phyloP scores from a whole-genome alignment of 2,113 vertebrate species.

The Monarcha castaneiventris region DNA sequence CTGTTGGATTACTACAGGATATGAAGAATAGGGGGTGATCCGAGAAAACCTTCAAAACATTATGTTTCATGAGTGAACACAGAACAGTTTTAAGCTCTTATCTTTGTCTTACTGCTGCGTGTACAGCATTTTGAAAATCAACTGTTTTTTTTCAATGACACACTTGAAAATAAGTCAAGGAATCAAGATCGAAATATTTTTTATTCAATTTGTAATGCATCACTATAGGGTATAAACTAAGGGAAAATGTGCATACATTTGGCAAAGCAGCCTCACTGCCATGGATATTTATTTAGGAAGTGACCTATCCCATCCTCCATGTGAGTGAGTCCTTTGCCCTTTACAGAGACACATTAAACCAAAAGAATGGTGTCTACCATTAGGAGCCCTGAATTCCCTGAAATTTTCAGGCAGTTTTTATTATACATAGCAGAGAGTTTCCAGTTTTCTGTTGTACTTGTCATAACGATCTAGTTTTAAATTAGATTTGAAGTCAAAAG shows the following conservation, averaged over 20 bases:
- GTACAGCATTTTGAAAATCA: not conserved
- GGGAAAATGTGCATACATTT: not conserved
- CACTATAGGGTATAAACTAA: not conserved
- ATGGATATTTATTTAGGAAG: not conserved
- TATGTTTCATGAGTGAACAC: constrained; percentile 10
- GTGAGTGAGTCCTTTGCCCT: not conserved
- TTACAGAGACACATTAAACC: not conserved
- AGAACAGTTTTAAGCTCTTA: not conserved
- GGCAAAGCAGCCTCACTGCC: not conserved
- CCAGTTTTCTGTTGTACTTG: not conserved
- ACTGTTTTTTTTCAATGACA: not conserved
- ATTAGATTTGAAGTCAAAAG: not conserved
- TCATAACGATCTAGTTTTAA: not conserved
- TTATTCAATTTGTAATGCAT: not conserved
- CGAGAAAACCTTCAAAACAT: constrained; percentile 52
- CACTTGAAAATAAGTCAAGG: not conserved
- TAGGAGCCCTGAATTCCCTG: not conserved
- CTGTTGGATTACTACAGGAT: constrained; percentile 67
- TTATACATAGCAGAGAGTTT: not conserved
- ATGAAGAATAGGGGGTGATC: constrained; percentile 37
- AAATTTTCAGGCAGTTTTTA: not conserved
- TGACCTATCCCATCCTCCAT: not conserved
- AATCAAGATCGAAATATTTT: not conserved
- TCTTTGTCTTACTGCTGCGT: not conserved
- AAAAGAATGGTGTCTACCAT: not conserved